phyloP scores from a whole-genome alignment of 37 sponge, comb jelly and placozoan species.

The Cliona cf. orientalis region DNA sequence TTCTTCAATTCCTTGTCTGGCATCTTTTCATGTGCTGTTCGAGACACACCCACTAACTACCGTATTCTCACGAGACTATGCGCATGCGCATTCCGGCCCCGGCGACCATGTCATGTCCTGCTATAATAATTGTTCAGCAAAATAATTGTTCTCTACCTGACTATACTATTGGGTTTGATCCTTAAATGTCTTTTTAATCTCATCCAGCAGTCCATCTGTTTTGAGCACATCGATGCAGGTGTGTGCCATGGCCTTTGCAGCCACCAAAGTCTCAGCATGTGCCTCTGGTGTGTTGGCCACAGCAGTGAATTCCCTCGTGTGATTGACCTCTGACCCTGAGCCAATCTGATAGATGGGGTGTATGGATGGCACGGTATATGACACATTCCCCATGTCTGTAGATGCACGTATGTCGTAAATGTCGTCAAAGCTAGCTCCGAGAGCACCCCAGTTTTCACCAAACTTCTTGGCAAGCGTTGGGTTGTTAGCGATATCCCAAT shows the following conservation, averaged over 20 bases:
- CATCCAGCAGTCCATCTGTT: constrained; percentile 26
- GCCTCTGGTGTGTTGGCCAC: constrained; percentile 66
- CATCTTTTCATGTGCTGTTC: too few relatives aligned
- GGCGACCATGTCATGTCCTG: background rate
- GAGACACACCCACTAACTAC: too few relatives aligned
- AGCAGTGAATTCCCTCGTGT: constrained; percentile 75
- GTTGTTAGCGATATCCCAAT: constrained; percentile 65
- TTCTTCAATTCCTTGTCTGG: too few relatives aligned
- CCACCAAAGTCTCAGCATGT: constrained; percentile 47
- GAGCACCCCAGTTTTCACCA: constrained; percentile 14
- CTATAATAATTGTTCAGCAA: background rate
- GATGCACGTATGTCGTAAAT: constrained; percentile 44
- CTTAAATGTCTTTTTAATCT: constrained; percentile 20
- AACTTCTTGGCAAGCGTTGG: constrained; percentile 36
- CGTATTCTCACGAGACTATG: too few relatives aligned
- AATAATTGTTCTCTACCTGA: background rate
- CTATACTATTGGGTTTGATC: background rate
- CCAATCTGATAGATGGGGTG: constrained; percentile 83
- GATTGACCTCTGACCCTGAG: constrained; percentile 57
- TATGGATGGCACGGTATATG: constrained; percentile 81
- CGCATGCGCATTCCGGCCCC: background rate
- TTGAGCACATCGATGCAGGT: constrained; percentile 73
- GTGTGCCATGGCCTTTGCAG: constrained; percentile 85
- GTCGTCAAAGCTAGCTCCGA: constrained; percentile 1
- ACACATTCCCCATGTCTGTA: constrained; percentile 96